Conservation (phyloP, 2,888 invertebrate genomes). For the Drosophila nigritarsus region DNA sequence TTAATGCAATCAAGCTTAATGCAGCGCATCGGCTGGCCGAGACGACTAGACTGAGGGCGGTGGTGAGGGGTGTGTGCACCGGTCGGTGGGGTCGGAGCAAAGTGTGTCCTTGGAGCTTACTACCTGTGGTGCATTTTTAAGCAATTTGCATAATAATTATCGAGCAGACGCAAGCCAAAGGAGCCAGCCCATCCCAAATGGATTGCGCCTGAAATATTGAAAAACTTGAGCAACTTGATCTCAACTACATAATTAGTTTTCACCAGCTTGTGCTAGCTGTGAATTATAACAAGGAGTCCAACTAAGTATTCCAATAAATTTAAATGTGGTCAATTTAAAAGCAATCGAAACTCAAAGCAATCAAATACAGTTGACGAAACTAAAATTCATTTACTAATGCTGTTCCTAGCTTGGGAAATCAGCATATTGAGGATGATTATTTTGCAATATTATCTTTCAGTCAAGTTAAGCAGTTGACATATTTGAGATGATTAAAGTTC, state of each 20-base stretch:
- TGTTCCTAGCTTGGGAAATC: background rate
- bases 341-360: background rate
- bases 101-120: constrained; percentile 75
- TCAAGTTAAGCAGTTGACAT: background rate
- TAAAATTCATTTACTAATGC: background rate
- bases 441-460: background rate
- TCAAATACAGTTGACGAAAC: background rate
- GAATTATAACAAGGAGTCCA: constrained; percentile 21
- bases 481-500: background rate
- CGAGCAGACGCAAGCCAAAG: constrained; percentile 52
- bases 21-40: constrained; percentile 70
- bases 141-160: constrained; percentile 82
- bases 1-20: constrained; percentile 80
- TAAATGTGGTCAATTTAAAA: constrained; percentile 4
- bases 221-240: constrained; percentile 51
- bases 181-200: background rate
- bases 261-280: constrained; percentile 13
- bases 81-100: constrained; percentile 45
- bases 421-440: background rate
- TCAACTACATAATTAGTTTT: constrained; percentile 58
- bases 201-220: constrained; percentile 54
- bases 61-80: background rate
- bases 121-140: constrained; percentile 79
- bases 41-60: constrained; percentile 7
- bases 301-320: constrained; percentile 18